phyloP scores from a whole-genome alignment of 2,113 vertebrate genomes.

The Oxyura jamaicensis region DNA sequence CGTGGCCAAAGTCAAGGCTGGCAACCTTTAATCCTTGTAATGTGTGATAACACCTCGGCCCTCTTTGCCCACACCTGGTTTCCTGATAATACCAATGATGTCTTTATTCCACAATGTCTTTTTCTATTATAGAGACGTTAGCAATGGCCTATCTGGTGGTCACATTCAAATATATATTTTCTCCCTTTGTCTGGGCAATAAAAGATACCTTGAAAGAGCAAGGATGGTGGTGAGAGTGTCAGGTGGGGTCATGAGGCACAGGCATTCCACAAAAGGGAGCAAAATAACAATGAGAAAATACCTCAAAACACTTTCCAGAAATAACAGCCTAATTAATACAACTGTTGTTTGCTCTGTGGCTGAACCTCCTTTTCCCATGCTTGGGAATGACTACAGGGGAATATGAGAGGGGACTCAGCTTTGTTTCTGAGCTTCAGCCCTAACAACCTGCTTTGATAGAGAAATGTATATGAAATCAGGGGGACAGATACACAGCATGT shows the following conservation, averaged over 20 bases:
- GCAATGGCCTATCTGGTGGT: background rate
- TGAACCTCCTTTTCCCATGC: background rate
- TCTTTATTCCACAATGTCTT: slow-evolving; percentile 23
- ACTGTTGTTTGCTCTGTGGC: slow-evolving; percentile 36
- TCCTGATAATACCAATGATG: background rate
- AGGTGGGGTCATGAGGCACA: slow-evolving; percentile 23
- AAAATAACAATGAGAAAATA: slow-evolving; percentile 53
- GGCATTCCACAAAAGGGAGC: background rate
- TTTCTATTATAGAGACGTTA: slow-evolving; percentile 7
- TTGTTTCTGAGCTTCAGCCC: slow-evolving; percentile 35
- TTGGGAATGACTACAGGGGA: background rate
- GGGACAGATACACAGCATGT: background rate
- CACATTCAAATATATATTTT: slow-evolving; percentile 59
- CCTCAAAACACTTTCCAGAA: slow-evolving; percentile 51
- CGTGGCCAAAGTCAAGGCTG: slow-evolving; percentile 5
- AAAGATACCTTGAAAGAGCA: slow-evolving; percentile 56
- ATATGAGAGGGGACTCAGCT: background rate
- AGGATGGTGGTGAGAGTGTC: slow-evolving; percentile 52
- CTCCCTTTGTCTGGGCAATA: slow-evolving; percentile 55
- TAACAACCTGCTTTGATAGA: slow-evolving; percentile 41
- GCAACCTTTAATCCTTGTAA: slow-evolving; percentile 28
- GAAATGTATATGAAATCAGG: slow-evolving; percentile 18
- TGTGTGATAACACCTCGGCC: background rate
- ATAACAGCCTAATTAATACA: slow-evolving; percentile 51
- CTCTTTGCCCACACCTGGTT: background rate